Percentiles rank a stretch among this genome's conserved stretches.
Conservation (phyloP, 2,797 vertebrate species). For the Acipenser oxyrinchus region DNA sequence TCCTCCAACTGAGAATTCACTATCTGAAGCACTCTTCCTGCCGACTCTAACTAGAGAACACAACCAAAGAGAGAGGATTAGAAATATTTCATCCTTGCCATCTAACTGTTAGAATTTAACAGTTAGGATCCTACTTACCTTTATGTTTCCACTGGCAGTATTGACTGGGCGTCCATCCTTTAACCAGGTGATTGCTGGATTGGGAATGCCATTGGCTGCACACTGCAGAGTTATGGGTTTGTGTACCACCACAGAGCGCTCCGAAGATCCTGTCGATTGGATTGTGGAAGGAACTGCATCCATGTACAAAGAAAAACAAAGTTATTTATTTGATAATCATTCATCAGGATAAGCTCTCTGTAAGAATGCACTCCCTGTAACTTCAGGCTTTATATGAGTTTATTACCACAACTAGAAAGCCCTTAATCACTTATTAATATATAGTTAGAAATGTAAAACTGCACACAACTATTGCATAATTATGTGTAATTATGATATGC, state of each 20-base stretch:
- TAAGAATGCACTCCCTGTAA: too few species aligned
- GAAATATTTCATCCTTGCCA: too few species aligned
- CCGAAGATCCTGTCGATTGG: slow-evolving; percentile 61
- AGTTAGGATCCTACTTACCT: slow-evolving; percentile 49
- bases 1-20: slow-evolving; percentile 67
- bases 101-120: too few species aligned
- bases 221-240: slow-evolving; percentile 75
- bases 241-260: slow-evolving; percentile 73
- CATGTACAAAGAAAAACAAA: slow-evolving; percentile 9
- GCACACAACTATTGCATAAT: too few species aligned
- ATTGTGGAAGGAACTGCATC: slow-evolving; percentile 81
- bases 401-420: too few species aligned
- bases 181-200: slow-evolving; percentile 85
- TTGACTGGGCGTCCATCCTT: slow-evolving; percentile 84
- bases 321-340: too few species aligned
- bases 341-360: too few species aligned
- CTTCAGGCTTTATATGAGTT: too few species aligned
- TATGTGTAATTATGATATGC: too few species aligned
- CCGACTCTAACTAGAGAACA: slow-evolving; percentile 75
- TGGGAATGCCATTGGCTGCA: slow-evolving; percentile 78
- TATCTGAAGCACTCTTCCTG: slow-evolving; percentile 74
- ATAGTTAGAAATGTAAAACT: too few species aligned
- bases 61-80: slow-evolving; percentile 32
- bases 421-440: too few species aligned
- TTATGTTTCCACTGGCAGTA: slow-evolving; percentile 67